Evolutionary conservation across 2,113 vertebrate species (phyloP).

Genomic region (Sarotherodon lohbergeri): DNA sequence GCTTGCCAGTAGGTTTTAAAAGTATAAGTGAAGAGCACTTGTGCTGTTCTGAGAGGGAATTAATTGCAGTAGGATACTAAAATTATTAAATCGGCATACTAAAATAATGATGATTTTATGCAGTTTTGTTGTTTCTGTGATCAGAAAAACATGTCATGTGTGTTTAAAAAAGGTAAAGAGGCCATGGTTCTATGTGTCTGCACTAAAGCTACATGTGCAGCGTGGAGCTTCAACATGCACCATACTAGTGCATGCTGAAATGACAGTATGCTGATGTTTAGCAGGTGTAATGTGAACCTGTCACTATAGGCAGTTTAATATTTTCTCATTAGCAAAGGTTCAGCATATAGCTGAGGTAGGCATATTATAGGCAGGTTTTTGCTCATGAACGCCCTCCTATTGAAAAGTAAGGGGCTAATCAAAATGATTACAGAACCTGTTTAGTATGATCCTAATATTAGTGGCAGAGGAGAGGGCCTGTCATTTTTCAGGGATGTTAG

Average conservation of each 20-base stretch:
- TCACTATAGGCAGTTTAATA: neutral
- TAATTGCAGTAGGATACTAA: neutral
- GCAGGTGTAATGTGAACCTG: neutral
- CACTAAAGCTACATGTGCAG: neutral
- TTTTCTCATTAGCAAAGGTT: neutral
- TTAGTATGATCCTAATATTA: neutral
- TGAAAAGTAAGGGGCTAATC: neutral
- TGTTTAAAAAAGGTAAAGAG: neutral
- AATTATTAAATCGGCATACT: neutral
- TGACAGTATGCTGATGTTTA: neutral
- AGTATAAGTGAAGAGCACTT: neutral
- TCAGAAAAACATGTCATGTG: neutral
- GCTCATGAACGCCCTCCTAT: neutral
- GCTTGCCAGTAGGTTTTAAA: neutral
- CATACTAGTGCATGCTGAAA: neutral
- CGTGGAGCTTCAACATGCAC: too few relatives aligned
- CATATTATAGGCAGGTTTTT: neutral
- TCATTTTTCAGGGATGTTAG: neutral
- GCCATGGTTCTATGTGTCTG: neutral
- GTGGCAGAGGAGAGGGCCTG: neutral
- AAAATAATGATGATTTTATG: neutral
- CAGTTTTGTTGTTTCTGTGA: neutral
- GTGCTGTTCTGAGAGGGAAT: neutral
- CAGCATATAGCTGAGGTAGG: neutral
- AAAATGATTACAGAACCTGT: neutral